phyloP scores from a whole-genome alignment of 2,888 invertebrate genomes.

The Resseliella maxima region DNA sequence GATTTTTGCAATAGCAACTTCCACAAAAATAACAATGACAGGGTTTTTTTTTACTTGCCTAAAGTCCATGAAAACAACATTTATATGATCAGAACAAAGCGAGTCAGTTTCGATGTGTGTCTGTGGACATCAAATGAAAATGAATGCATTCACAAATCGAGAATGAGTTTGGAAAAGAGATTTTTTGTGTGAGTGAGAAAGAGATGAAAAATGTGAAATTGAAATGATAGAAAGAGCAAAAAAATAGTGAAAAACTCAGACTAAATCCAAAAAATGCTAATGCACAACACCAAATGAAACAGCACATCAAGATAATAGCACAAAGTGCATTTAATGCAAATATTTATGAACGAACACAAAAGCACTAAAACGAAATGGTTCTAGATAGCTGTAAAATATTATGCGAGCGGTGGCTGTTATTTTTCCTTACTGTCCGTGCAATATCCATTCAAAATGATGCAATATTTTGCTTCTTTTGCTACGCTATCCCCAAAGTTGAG shows the following conservation, averaged over 20 bases:
- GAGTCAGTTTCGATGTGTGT: neutral
- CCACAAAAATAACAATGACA: neutral
- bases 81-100: neutral
- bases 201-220: neutral
- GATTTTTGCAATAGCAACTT: neutral
- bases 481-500: too few relatives aligned
- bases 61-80: neutral
- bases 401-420: neutral
- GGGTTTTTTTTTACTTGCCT: neutral
- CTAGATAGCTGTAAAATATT: constrained; percentile 54
- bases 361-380: constrained; percentile 39
- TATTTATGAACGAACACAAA: constrained; percentile 27
- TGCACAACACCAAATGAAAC: constrained; percentile 51
- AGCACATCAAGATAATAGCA: constrained; percentile 52
- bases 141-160: neutral
- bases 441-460: too few relatives aligned
- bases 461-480: neutral
- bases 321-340: constrained; percentile 54
- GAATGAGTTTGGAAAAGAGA: too few relatives aligned
- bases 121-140: constrained; percentile 18
- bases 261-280: constrained; percentile 25
- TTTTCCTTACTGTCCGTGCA: neutral
- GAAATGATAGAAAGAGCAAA: neutral
- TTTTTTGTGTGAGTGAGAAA: too few relatives aligned
- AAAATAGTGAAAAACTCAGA: neutral